phyloP scores from a whole-genome alignment of 2,113 vertebrate genomes.

The Planiliza haematocheilus region DNA sequence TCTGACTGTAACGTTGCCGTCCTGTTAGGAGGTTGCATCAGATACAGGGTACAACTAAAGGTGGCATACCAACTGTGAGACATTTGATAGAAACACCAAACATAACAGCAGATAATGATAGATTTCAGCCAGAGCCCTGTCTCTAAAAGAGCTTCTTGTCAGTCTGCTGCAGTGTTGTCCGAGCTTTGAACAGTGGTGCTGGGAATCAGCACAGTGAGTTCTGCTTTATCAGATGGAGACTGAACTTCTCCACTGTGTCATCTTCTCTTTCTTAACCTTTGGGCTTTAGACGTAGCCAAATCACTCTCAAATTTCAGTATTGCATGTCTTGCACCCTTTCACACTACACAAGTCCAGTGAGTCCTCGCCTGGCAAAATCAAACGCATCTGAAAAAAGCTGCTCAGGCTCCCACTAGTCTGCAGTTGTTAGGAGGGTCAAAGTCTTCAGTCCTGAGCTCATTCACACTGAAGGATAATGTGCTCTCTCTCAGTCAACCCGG shows the following conservation, averaged over 20 bases:
- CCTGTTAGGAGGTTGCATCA: too few species aligned
- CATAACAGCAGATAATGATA: background rate
- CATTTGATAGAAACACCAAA: background rate
- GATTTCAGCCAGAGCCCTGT: background rate
- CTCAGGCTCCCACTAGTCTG: background rate
- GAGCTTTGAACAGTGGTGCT: background rate
- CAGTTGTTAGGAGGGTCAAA: background rate
- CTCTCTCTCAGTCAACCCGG: background rate
- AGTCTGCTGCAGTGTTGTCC: background rate
- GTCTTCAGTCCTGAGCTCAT: conserved; percentile 21
- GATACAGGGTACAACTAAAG: background rate
- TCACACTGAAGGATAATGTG: conserved; percentile 9
- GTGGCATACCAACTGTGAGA: background rate
- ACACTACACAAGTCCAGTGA: background rate
- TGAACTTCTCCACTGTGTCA: conserved; percentile 7
- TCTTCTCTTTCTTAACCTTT: conserved; percentile 31
- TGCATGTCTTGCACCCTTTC: conserved; percentile 1
- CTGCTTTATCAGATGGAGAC: background rate
- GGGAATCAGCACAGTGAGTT: background rate
- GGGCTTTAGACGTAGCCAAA: background rate
- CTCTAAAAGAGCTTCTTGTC: background rate
- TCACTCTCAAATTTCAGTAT: conserved; percentile 35
- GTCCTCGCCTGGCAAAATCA: conserved; percentile 10
- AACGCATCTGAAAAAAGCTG: conserved; percentile 5
- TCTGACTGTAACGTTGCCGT: background rate